Conservation (phyloP, 2,797 vertebrate species). For the Enteromius argenteus region DNA sequence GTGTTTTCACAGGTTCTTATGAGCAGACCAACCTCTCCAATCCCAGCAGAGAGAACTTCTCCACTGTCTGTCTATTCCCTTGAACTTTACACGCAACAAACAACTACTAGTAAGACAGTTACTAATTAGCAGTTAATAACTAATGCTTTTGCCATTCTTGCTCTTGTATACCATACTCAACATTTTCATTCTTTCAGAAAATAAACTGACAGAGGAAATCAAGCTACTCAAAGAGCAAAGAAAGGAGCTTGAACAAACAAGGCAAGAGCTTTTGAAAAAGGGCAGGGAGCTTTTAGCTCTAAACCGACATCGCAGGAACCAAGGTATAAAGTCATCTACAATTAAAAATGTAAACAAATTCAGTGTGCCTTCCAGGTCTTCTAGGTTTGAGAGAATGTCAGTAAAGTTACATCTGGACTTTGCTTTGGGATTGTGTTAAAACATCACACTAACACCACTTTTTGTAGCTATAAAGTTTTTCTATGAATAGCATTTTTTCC, state of each 20-base stretch:
- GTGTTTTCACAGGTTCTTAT: constrained; percentile 63
- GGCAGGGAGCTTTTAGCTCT: constrained; percentile 85
- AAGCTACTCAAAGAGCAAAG: constrained; percentile 83
- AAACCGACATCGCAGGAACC: constrained; percentile 81
- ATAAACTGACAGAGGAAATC: constrained; percentile 81
- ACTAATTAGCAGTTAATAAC: not conserved
- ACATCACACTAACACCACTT: not conserved
- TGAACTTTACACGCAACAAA: constrained; percentile 64
- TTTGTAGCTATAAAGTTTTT: not conserved
- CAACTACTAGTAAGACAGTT: constrained; percentile 3
- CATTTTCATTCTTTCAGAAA: constrained; percentile 70
- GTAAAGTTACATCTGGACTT: not conserved
- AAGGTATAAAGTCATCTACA: constrained; percentile 74
- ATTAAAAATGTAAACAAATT: not conserved
- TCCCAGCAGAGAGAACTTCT: constrained; percentile 65
- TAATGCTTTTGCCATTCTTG: not conserved
- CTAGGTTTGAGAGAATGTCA: not conserved
- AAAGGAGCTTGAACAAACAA: constrained; percentile 83
- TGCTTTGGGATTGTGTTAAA: not conserved
- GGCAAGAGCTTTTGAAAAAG: constrained; percentile 86
- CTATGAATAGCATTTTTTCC: not conserved
- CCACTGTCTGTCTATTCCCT: constrained; percentile 69
- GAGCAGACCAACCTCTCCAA: constrained; percentile 56
- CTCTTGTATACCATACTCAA: not conserved
- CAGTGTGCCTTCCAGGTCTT: no score